Conservation (phyloP, 2,888 invertebrate genomes). For the Melinaea marsaeus region DNA sequence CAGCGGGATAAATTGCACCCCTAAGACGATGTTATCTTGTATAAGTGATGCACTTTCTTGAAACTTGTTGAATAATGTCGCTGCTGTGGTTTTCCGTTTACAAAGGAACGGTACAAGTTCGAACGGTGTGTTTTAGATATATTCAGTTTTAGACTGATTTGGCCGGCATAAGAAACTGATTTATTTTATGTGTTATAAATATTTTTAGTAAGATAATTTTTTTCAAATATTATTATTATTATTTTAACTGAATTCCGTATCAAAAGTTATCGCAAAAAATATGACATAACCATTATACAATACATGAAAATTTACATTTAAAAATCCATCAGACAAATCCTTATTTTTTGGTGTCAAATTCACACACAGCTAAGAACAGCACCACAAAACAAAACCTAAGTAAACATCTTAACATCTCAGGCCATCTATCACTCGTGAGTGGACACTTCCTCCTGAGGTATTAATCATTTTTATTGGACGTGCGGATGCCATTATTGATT, state of each 20-base stretch:
- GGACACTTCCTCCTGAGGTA: slow-evolving; percentile 46
- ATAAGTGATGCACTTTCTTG: no score
- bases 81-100: no score
- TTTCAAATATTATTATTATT: not conserved
- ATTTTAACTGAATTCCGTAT: slow-evolving; percentile 20
- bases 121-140: no score
- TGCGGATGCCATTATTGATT: slow-evolving; percentile 57
- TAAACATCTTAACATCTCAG: slow-evolving; percentile 32
- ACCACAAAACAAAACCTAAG: slow-evolving; percentile 23
- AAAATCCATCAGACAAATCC: no score
- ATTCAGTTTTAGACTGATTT: no score
- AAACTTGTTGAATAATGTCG: no score
- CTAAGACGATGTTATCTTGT: no score
- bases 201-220: no score
- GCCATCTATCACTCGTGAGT: slow-evolving; percentile 53
- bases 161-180: no score
- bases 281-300: not conserved
- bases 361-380: slow-evolving; percentile 2
- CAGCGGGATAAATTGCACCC: no score
- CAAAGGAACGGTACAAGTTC: no score
- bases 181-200: no score
- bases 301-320: not conserved
- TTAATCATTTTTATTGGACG: slow-evolving; percentile 70
- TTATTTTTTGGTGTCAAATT: not conserved
- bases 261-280: not conserved